These are phyloP conservation scores for Corythornis cristatus DNA, from an alignment of 2,113 vertebrate genomes.

Conservation along the genomic window DNA sequence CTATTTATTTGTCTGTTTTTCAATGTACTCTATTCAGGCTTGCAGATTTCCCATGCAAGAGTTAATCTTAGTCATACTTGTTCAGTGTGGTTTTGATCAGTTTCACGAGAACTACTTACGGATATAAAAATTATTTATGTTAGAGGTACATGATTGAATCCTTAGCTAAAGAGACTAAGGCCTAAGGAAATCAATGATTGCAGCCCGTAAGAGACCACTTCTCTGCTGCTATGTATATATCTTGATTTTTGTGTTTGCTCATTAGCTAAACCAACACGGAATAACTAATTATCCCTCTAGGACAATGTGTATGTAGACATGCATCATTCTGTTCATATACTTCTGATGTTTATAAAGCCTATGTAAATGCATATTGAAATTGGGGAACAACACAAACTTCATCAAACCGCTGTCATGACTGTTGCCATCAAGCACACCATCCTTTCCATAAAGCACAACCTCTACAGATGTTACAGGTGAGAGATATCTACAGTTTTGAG, in stretches of 20 bases:
- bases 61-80: neutral
- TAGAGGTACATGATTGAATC: neutral
- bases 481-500: neutral
- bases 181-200: neutral
- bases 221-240: neutral
- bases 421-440: neutral
- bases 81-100: neutral
- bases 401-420: neutral
- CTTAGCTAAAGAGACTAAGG: neutral
- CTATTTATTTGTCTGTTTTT: conserved; percentile 4
- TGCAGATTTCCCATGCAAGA: neutral
- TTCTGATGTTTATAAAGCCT: neutral
- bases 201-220: neutral
- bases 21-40: neutral
- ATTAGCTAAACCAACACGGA: conserved; percentile 24
- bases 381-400: neutral
- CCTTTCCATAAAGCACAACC: neutral
- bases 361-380: neutral
- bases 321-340: neutral
- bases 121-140: neutral
- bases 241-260: conserved; percentile 5
- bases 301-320: neutral
- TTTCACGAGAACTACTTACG: neutral
- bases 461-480: neutral
- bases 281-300: conserved; percentile 25